A percentile compares a stretch with the other conserved stretches of the same genome.
phyloP scores from a whole-genome alignment of 2,888 invertebrate genomes.

The Chelonus formosanus region DNA sequence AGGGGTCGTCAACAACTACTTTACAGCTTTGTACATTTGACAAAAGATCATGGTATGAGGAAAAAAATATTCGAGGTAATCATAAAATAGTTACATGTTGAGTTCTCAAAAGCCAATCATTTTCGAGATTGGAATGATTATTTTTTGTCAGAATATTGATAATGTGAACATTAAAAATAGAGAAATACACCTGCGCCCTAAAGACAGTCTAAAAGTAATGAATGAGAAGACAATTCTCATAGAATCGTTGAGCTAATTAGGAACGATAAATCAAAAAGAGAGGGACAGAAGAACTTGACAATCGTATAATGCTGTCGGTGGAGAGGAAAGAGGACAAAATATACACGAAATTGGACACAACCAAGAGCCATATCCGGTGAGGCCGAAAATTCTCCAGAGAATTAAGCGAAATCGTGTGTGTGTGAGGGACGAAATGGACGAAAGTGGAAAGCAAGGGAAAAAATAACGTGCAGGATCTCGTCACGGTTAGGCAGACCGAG shows the following conservation, averaged over 20 bases:
- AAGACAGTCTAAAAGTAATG: slow-evolving; percentile 7
- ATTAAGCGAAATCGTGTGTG: slow-evolving; percentile 36
- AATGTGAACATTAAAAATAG: slow-evolving; percentile 25
- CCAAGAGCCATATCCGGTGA: slow-evolving; percentile 26
- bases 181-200: background rate
- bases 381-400: slow-evolving; percentile 39
- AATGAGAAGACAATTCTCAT: slow-evolving; percentile 44
- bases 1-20: no score
- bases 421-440: slow-evolving; percentile 19
- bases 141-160: slow-evolving; percentile 10
- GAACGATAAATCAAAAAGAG: slow-evolving; percentile 57
- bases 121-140: no score
- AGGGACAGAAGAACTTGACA: slow-evolving; percentile 26
- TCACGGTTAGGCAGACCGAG: slow-evolving; percentile 44
- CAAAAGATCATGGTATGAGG: no score
- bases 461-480: slow-evolving; percentile 37
- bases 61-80: no score
- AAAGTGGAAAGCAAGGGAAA: slow-evolving; percentile 30
- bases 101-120: no score
- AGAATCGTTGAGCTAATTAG: slow-evolving; percentile 55
- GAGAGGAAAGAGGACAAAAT: slow-evolving; percentile 25
- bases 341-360: slow-evolving; percentile 21
- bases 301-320: slow-evolving; percentile 24
- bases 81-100: no score
- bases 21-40: no score